phyloP scores from a whole-genome alignment of 2,113 vertebrate species.

The Marcusenius ussheri region DNA sequence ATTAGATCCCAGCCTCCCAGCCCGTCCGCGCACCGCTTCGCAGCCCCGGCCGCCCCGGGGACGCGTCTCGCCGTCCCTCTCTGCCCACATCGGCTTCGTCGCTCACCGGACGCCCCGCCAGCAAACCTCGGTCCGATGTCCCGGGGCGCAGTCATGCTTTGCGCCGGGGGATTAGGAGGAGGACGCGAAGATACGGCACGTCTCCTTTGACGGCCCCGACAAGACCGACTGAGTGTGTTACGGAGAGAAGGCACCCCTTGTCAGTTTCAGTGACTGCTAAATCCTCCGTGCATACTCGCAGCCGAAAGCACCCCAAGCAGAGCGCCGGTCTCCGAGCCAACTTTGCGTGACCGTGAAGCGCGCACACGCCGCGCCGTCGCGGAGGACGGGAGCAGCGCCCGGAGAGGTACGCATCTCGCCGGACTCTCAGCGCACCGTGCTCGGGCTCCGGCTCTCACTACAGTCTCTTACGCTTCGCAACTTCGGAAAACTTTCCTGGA shows the following conservation, averaged over 20 bases:
- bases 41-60: background rate
- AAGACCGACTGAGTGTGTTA: slow-evolving; percentile 23
- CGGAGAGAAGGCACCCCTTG: slow-evolving; percentile 10
- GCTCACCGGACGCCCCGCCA: background rate
- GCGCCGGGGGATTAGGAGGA: slow-evolving; percentile 20
- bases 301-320: slow-evolving; percentile 1
- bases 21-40: background rate
- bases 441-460: background rate
- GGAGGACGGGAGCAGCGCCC: background rate
- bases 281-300: slow-evolving; percentile 8
- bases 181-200: slow-evolving; percentile 9
- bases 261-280: slow-evolving; percentile 23
- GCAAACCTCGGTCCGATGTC: slow-evolving; percentile 15
- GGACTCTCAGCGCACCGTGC: background rate
- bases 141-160: slow-evolving; percentile 21
- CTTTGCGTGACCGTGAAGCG: slow-evolving; percentile 3
- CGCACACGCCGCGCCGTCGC: background rate
- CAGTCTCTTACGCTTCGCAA: background rate
- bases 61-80: background rate
- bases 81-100: slow-evolving; percentile 7
- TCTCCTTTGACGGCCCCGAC: slow-evolving; percentile 15
- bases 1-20: slow-evolving; percentile 2
- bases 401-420: background rate
- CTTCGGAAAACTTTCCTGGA: background rate
- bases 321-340: slow-evolving; percentile 17